A percentile compares a stretch with the other conserved stretches of the same genome.
Conservation (phyloP, 1,140 invertebrate species). For the Orchestia grillus region DNA sequence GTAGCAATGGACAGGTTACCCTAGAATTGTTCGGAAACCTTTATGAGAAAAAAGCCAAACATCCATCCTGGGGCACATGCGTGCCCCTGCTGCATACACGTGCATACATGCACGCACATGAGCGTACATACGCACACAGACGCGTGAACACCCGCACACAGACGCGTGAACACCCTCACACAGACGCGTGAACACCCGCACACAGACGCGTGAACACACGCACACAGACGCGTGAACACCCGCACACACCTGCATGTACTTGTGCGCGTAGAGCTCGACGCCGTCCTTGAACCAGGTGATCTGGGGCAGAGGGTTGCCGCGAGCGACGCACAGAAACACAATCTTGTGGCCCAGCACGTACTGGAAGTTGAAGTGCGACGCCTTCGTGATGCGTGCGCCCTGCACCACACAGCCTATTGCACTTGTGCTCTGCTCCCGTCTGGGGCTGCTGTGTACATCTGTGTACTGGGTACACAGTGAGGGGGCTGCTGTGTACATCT, state of each 20-base stretch:
- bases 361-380: slow-evolving; percentile 93
- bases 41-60: too few relatives aligned
- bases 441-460: too few relatives aligned
- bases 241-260: slow-evolving; percentile 82
- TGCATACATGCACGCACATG: too few relatives aligned
- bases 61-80: too few relatives aligned
- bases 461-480: too few relatives aligned
- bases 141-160: neutral
- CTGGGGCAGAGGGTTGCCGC: slow-evolving; percentile 85
- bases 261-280: slow-evolving; percentile 87
- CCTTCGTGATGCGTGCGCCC: slow-evolving; percentile 91
- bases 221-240: neutral
- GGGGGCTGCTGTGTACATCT: too few relatives aligned
- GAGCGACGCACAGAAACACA: slow-evolving; percentile 88
- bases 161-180: neutral
- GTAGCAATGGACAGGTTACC: too few relatives aligned
- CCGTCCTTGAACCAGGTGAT: slow-evolving; percentile 96
- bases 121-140: neutral
- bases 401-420: slow-evolving; percentile 72
- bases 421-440: too few relatives aligned
- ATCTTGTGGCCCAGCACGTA: slow-evolving; percentile 94
- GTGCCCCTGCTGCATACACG: neutral
- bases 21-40: too few relatives aligned
- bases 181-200: neutral
- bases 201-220: neutral